Evolutionary conservation across 2,888 invertebrate genomes (phyloP), one percentile per base, ranked within the genome.

Genomic region (Lomographa bimaculata): DNA sequence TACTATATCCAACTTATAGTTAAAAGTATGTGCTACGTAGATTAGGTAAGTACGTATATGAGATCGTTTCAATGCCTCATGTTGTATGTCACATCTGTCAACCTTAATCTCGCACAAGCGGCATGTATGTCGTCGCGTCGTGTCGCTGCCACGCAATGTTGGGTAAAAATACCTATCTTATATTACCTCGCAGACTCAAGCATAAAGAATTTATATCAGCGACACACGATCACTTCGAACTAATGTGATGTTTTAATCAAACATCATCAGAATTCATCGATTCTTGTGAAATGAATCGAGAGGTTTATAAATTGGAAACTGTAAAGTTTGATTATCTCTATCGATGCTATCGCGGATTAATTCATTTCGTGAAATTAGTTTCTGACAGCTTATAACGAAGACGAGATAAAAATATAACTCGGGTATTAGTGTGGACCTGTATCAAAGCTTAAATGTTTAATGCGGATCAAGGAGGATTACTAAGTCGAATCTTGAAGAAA

Each of bases 301-400:
- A 24, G 7, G 4, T 9, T 8, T 6, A 10, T 26, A 20, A 23
- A 29, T 37, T 18, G 12, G 23, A 29, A 28, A 37, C 18, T 19
- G 37, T 37, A 14, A 21, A 24, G 16, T 17, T 6, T 8, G 23
- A 23, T 37, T 30, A 29, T 29, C 16, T 28, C 5, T 5, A 11
- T 11, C 14, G 36, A 36, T 24, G 17, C 17, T 7, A 14, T 17
- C 18, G 24, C 27, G 28, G 24, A 37, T 37, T 37, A 12, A 37
- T 37, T 24, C 14, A 38, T 30, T 14, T 30, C 37, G 29, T 20
- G 14, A 19, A 30, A 38, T 38, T 25, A 30, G 7, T 38, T 38
- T 30, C 25, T 38, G 30, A 32, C 30, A 10, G 21, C 38, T 32
- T 17, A 7, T 9, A 18, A 8, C 24, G 29, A 14, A 7, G 2